A percentile compares a stretch with the other conserved stretches of the same genome.
Evolutionary conservation across 2,113 vertebrate genomes (phyloP).

Genomic region (Oryzias curvinotus): DNA sequence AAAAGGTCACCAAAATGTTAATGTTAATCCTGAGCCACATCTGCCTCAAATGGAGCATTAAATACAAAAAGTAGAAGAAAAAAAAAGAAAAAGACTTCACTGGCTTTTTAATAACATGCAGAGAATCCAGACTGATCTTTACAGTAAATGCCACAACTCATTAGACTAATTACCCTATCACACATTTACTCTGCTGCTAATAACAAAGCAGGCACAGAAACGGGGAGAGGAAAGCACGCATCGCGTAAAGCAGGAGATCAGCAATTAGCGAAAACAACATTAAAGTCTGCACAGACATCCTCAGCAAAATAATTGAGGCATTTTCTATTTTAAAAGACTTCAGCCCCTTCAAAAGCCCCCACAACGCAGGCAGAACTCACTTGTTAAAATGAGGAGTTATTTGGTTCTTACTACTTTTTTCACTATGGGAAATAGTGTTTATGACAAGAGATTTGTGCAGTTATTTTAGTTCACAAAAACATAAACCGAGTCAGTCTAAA

Average conservation of each 20-base stretch:
- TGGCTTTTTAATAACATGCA: conserved; percentile 67
- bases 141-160: conserved; percentile 74
- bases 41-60: conserved; percentile 27
- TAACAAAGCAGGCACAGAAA: conserved; percentile 67
- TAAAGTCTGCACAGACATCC: conserved; percentile 61
- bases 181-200: conserved; percentile 75
- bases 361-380: conserved; percentile 23
- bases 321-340: conserved; percentile 48
- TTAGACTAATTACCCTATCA: conserved; percentile 79
- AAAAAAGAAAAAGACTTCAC: conserved; percentile 56
- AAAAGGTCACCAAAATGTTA: conserved; percentile 27
- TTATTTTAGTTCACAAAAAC: too few species aligned
- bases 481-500: too few species aligned
- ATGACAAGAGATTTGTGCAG: too few species aligned
- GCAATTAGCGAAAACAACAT: conserved; percentile 75
- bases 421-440: too few species aligned
- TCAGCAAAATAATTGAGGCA: conserved; percentile 61
- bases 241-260: conserved; percentile 66
- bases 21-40: conserved; percentile 47
- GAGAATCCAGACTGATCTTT: conserved; percentile 68
- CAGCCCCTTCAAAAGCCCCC: conserved; percentile 36
- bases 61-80: conserved; percentile 33
- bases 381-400: conserved; percentile 11
- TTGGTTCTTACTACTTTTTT: conserved; percentile 43
- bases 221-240: conserved; percentile 57